phyloP scores from a whole-genome alignment of 2,797 vertebrate genomes.

The Sylvilagus floridanus region DNA sequence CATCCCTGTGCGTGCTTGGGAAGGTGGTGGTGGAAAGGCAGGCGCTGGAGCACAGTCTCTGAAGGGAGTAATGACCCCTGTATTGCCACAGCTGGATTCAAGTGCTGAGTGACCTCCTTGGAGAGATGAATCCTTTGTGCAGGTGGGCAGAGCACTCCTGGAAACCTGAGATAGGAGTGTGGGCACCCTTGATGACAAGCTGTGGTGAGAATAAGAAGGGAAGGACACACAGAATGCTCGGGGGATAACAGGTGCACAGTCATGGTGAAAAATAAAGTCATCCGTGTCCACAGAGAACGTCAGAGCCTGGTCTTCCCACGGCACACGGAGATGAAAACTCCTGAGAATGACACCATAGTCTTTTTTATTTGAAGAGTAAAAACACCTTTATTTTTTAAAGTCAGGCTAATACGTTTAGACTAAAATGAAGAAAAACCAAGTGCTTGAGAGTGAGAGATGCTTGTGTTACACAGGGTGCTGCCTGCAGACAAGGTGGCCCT shows the following conservation, averaged over 20 bases:
- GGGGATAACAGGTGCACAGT: neutral
- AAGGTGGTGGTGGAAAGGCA: neutral
- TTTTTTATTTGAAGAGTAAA: neutral
- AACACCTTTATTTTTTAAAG: neutral
- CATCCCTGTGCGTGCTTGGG: neutral
- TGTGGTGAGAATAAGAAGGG: neutral
- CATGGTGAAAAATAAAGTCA: neutral
- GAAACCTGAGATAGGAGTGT: neutral
- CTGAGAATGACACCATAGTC: neutral
- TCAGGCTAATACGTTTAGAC: neutral
- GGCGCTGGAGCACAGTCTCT: rapidly evolving
- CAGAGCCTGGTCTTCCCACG: neutral
- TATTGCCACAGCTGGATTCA: no score
- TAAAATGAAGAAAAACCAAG: neutral
- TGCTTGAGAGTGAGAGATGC: neutral
- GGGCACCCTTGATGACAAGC: neutral
- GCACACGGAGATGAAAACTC: neutral
- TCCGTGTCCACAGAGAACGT: neutral
- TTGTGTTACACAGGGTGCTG: neutral
- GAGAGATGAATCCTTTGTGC: neutral
- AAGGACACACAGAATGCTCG: neutral
- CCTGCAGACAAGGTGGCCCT: no score
- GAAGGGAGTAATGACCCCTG: rapidly evolving
- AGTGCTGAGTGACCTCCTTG: neutral
- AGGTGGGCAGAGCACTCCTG: neutral